phyloP scores from a whole-genome alignment of 2,113 vertebrate genomes.

The Ia io region DNA sequence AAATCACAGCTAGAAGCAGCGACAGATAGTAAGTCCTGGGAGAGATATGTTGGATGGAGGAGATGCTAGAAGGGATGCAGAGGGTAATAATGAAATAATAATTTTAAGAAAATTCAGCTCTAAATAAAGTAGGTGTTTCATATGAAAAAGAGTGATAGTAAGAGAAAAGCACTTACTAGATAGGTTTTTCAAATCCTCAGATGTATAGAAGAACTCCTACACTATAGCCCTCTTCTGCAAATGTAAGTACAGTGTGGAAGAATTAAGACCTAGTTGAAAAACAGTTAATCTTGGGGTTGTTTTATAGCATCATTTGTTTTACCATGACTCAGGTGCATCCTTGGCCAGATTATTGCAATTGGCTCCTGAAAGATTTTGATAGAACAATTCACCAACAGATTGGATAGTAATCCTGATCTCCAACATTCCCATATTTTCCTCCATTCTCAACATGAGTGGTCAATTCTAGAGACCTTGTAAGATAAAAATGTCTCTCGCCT shows the following conservation, averaged over 20 bases:
- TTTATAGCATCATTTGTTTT: neutral
- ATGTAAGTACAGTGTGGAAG: neutral
- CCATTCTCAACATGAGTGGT: neutral
- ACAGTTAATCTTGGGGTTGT: neutral
- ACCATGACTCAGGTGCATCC: neutral
- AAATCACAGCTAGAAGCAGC: neutral
- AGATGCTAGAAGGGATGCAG: neutral
- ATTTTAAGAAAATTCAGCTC: constrained; percentile 11
- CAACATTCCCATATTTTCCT: neutral
- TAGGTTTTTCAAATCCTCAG: neutral
- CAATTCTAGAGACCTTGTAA: neutral
- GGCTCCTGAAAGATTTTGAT: neutral
- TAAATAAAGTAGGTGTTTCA: neutral
- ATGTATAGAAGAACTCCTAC: neutral
- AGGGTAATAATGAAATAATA: neutral
- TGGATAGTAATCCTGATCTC: neutral
- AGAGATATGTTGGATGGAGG: neutral
- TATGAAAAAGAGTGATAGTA: neutral
- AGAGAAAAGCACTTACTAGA: constrained; percentile 5
- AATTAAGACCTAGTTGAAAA: neutral
- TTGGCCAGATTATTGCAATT: neutral
- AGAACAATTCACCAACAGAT: neutral
- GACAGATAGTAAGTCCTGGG: neutral
- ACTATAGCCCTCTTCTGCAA: neutral
- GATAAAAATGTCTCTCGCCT: neutral